These are phyloP conservation scores for Phaethon lepturus DNA, from an alignment of 2,113 vertebrate species.

Conservation along the genomic window DNA sequence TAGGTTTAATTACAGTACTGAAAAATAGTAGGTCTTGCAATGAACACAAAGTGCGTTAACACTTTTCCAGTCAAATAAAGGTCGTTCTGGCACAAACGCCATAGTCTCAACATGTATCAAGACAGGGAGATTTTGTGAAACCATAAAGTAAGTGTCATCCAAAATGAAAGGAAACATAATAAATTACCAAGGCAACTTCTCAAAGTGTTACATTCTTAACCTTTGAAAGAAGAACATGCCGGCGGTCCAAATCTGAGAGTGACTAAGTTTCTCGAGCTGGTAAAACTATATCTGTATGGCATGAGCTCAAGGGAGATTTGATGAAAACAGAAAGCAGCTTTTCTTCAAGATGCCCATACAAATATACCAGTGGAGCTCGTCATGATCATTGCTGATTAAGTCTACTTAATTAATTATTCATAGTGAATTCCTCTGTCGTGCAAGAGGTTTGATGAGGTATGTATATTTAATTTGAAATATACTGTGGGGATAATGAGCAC, in stretches of 20 bases:
- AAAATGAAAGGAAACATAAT: neutral
- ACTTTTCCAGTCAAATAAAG: neutral
- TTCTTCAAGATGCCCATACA: neutral
- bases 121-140: neutral
- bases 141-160: neutral
- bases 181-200: neutral
- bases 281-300: neutral
- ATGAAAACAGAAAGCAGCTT: slow-evolving; percentile 15
- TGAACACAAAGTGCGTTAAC: neutral
- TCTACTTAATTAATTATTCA: slow-evolving; percentile 58
- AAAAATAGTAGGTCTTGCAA: neutral
- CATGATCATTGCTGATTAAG: slow-evolving; percentile 35
- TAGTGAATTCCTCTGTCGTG: neutral
- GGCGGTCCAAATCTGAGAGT: neutral
- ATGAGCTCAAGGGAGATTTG: neutral
- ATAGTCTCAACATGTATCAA: neutral
- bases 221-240: neutral
- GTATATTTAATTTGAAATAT: slow-evolving; percentile 23
- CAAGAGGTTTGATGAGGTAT: slow-evolving; percentile 29
- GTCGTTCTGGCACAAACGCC: neutral
- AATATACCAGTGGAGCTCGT: neutral
- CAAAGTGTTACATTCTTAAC: neutral
- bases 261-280: neutral
- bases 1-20: neutral
- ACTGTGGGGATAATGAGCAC: neutral